Conservation (phyloP, 2,797 vertebrate species). For the Bradypodion ventrale region DNA sequence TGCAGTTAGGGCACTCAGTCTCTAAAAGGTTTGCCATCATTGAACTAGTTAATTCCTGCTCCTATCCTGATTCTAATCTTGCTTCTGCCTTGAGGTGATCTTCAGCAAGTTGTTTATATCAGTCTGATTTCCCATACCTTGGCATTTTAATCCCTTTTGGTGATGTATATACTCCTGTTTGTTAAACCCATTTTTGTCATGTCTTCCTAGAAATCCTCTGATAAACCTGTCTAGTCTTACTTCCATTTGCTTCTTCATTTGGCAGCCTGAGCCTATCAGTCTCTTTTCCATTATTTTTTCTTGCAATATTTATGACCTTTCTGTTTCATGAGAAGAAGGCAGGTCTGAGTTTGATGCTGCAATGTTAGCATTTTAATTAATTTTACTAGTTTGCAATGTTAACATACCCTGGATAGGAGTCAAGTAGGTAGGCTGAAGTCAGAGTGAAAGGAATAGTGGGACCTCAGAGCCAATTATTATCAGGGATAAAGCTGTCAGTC, state of each 20-base stretch:
- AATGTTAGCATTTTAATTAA: not conserved
- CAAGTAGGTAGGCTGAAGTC: no score
- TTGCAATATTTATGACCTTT: not conserved
- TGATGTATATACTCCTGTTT: not conserved
- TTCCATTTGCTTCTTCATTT: not conserved
- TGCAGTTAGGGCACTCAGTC: no score
- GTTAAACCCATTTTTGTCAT: not conserved
- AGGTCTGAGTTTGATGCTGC: not conserved
- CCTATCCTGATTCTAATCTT: not conserved
- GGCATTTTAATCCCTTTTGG: not conserved
- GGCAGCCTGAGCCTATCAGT: not conserved
- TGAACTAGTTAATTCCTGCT: no score
- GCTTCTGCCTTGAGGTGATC: not conserved
- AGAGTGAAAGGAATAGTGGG: not conserved
- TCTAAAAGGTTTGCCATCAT: no score
- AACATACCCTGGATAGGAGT: no score
- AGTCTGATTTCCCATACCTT: not conserved
- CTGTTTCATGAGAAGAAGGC: not conserved
- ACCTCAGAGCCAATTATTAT: not conserved
- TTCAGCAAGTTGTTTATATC: not conserved
- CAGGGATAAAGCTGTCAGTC: not conserved
- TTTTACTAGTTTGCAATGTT: not conserved
- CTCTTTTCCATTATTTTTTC: not conserved
- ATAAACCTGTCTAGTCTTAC: no score
- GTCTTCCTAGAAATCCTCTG: not conserved